Evolutionary conservation across 2,888 invertebrate species (phyloP).

Genomic region (Folsomia candida): DNA sequence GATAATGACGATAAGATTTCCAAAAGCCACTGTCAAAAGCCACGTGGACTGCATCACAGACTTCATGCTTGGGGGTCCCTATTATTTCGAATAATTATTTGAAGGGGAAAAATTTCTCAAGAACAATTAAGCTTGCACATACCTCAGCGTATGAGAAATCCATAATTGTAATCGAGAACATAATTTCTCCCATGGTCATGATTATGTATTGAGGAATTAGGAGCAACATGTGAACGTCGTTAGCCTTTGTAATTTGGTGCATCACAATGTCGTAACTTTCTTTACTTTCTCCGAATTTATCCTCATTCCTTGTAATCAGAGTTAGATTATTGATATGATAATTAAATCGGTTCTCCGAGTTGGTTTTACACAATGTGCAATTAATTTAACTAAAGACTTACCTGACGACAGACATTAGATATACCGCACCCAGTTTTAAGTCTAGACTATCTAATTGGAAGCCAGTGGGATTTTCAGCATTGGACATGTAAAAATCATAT

Average conservation of each 20-base stretch:
- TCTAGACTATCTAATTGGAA: constrained; percentile 17
- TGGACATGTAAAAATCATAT: constrained; percentile 6
- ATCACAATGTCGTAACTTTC: constrained; percentile 11
- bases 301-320: constrained; percentile 10
- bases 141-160: constrained; percentile 90
- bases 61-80: constrained; percentile 90
- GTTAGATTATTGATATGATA: no score
- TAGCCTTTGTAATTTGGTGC: constrained; percentile 62
- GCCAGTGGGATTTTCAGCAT: neutral
- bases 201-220: constrained; percentile 88
- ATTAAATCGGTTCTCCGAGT: no score
- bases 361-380: no score
- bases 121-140: no score
- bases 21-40: constrained; percentile 88
- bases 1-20: constrained; percentile 87
- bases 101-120: neutral
- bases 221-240: constrained; percentile 76
- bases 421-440: constrained; percentile 66
- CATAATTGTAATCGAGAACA: constrained; percentile 93
- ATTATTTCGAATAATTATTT: no score
- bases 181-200: constrained; percentile 86
- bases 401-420: constrained; percentile 60
- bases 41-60: constrained; percentile 88
- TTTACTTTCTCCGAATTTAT: constrained; percentile 45
- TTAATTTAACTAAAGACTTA: no score